These are phyloP conservation scores for Anoplopoma fimbria DNA, from an alignment of 2,113 vertebrate species.

Conservation along the genomic window DNA sequence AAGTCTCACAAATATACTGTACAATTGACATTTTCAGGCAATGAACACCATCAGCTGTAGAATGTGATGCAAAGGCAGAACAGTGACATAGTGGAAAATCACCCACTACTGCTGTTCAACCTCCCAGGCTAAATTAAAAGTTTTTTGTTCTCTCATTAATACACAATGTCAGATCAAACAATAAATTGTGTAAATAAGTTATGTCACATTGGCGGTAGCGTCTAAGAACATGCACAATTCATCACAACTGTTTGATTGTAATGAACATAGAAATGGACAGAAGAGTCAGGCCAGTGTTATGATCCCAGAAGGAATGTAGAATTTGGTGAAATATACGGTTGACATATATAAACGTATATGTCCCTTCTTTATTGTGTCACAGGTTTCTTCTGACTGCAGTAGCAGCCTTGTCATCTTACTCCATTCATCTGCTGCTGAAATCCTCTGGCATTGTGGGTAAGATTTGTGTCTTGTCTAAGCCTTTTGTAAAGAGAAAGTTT, in stretches of 20 bases:
- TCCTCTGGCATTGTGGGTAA: slow-evolving; percentile 96
- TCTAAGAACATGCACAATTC: not conserved
- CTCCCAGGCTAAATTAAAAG: not conserved
- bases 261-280: not conserved
- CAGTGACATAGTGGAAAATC: not conserved
- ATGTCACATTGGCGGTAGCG: not conserved
- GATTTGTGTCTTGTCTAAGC: slow-evolving; percentile 29
- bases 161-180: not conserved
- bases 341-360: not conserved
- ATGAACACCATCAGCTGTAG: not conserved
- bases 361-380: slow-evolving; percentile 27
- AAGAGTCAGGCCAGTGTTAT: not conserved
- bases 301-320: not conserved
- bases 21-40: not conserved
- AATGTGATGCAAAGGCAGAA: not conserved
- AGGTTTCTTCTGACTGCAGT: slow-evolving; percentile 93
- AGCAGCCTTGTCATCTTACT: slow-evolving; percentile 92
- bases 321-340: not conserved
- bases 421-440: slow-evolving; percentile 96
- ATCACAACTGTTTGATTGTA: not conserved
- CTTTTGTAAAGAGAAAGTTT: not conserved
- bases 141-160: not conserved
- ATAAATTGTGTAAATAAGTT: not conserved
- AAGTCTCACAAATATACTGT: not conserved
- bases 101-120: not conserved